Percentiles rank a stretch among this genome's conserved stretches.
These are phyloP conservation scores for Helostoma temminkii DNA, from an alignment of 2,797 vertebrate genomes.

Conservation along the genomic window DNA sequence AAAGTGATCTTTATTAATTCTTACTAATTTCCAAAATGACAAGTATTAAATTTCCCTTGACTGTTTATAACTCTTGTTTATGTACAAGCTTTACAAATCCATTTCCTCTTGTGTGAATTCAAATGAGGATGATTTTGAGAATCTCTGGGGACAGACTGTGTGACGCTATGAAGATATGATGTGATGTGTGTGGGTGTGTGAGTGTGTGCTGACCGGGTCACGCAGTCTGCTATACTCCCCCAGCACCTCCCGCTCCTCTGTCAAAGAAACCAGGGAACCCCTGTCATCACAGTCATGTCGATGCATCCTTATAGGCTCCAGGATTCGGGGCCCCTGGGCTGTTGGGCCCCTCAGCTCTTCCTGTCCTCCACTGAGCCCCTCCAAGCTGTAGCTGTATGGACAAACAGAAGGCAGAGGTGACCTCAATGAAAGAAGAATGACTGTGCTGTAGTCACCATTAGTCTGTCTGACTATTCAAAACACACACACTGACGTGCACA, in stretches of 20 bases:
- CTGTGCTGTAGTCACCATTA: not conserved
- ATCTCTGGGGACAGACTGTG: not conserved
- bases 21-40: constrained; percentile 57
- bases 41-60: constrained; percentile 36
- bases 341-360: constrained; percentile 80
- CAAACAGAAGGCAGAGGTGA: constrained; percentile 58
- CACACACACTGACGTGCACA: constrained; percentile 9
- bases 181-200: constrained; percentile 17
- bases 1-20: constrained; percentile 57
- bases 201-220: constrained; percentile 83
- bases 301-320: constrained; percentile 77
- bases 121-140: constrained; percentile 22
- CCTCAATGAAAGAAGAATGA: constrained; percentile 17
- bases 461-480: constrained; percentile 19
- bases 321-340: constrained; percentile 72
- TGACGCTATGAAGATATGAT: constrained; percentile 32
- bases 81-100: constrained; percentile 36
- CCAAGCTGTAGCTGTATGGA: constrained; percentile 93
- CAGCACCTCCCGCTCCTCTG: constrained; percentile 88
- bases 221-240: constrained; percentile 79
- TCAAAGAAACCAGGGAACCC: constrained; percentile 90
- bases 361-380: constrained; percentile 88
- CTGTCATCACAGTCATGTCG: constrained; percentile 83
- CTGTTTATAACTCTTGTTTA: constrained; percentile 50
- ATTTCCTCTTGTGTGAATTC: constrained; percentile 32